These are phyloP conservation scores for Premnoplex brunnescens DNA, from an alignment of 2,797 vertebrate genomes.

Conservation along the genomic window DNA sequence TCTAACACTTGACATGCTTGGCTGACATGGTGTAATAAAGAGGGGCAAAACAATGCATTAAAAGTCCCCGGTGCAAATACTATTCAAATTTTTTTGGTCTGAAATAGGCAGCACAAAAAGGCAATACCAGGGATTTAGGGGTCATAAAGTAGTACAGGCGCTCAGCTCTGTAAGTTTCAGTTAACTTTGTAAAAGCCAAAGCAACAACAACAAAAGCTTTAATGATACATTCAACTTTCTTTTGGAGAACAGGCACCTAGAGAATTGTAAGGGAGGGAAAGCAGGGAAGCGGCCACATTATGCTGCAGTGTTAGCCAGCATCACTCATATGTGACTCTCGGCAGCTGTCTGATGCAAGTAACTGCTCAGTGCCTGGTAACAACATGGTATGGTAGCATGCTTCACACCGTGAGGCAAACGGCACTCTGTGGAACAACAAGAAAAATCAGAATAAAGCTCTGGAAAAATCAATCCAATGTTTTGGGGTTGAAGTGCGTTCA, in stretches of 20 bases:
- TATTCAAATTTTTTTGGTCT: neutral
- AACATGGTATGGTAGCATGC: conserved; percentile 17
- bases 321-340: neutral
- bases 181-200: conserved; percentile 37
- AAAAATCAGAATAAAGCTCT: neutral
- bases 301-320: neutral
- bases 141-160: neutral
- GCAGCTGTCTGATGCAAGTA: conserved; percentile 28
- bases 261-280: neutral
- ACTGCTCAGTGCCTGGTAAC: conserved; percentile 27
- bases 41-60: conserved; percentile 5
- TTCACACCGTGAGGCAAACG: neutral
- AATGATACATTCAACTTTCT: neutral
- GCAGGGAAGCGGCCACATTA: neutral
- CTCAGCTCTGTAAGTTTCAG: neutral
- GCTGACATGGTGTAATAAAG: neutral
- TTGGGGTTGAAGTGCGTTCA: neutral
- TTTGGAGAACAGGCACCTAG: neutral
- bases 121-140: neutral
- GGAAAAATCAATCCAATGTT: neutral
- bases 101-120: neutral
- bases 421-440: neutral
- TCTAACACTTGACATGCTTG: conserved; percentile 19
- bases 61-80: conserved; percentile 2
- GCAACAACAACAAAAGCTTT: conserved; percentile 15